Conservation (phyloP, 2,888 invertebrate genomes). For the Listrodromus nycthemerus region DNA sequence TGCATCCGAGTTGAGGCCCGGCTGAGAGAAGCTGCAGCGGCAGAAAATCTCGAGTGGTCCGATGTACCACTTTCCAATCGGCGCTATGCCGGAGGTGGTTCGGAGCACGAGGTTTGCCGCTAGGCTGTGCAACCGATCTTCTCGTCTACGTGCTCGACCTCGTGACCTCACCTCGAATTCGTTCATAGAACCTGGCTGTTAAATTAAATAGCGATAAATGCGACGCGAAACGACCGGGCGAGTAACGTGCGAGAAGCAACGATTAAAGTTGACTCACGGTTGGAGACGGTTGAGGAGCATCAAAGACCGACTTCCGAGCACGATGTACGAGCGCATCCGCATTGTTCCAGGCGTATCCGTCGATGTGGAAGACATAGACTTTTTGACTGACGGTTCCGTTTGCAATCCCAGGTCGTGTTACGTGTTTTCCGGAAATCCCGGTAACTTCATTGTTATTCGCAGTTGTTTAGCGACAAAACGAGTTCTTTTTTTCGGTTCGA, state of each 20-base stretch:
- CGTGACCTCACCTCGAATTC: slow-evolving; percentile 67
- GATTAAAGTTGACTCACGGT: slow-evolving; percentile 19
- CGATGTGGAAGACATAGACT: neutral
- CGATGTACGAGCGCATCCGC: slow-evolving; percentile 53
- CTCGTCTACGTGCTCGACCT: neutral
- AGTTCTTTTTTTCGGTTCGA: too few species aligned
- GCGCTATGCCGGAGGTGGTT: slow-evolving; percentile 53
- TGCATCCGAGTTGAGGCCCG: slow-evolving; percentile 45
- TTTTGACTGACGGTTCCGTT: too few species aligned
- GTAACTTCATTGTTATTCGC: too few species aligned
- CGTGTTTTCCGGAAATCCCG: too few species aligned
- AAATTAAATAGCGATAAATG: slow-evolving; percentile 66
- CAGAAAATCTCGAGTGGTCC: slow-evolving; percentile 60
- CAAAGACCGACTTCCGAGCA: slow-evolving; percentile 40
- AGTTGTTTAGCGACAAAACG: too few species aligned
- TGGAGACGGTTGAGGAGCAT: slow-evolving; percentile 30
- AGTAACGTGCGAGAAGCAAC: slow-evolving; percentile 27
- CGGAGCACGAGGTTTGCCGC: neutral
- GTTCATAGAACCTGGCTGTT: slow-evolving; percentile 64
- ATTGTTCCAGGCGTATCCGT: slow-evolving; percentile 49
- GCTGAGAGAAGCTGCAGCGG: slow-evolving; percentile 16
- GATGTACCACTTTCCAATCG: slow-evolving; percentile 68
- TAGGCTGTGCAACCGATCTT: neutral
- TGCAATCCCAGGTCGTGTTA: too few species aligned
- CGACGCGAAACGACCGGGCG: slow-evolving; percentile 52